Percentiles rank a stretch among this genome's conserved stretches.
phyloP scores from a whole-genome alignment of 1,140 invertebrate species.

The Charaxes varanes region DNA sequence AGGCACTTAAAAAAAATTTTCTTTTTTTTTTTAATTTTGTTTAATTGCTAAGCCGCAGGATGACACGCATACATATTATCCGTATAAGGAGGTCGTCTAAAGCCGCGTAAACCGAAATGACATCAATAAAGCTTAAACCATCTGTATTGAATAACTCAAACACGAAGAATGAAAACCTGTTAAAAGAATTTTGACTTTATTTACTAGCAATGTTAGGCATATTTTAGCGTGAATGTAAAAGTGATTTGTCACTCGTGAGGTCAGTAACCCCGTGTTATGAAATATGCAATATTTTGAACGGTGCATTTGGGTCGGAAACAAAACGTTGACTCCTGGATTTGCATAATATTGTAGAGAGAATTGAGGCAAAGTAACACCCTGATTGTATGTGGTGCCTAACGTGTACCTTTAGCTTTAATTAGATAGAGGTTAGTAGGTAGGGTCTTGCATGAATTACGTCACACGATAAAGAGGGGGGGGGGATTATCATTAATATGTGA shows the following conservation, averaged over 20 bases:
- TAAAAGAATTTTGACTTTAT: constrained; percentile 10
- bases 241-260: neutral
- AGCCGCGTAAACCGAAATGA: constrained; percentile 11
- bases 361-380: no score
- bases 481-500: no score
- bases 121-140: constrained; percentile 13
- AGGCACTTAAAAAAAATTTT: no score
- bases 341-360: no score
- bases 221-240: constrained; percentile 3
- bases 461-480: no score
- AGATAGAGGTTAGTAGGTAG: no score
- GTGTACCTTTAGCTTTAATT: no score
- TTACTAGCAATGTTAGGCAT: neutral
- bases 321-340: constrained; percentile 14
- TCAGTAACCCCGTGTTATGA: neutral
- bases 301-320: constrained; percentile 20
- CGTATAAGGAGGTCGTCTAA: constrained; percentile 8
- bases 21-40: no score
- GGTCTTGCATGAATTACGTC: no score
- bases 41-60: no score
- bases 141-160: constrained; percentile 14
- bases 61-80: no score
- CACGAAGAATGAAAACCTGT: neutral
- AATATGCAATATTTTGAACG: constrained; percentile 27
- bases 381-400: no score